Base-by-base conservation (phyloP, 2,113 vertebrate species). In the Corydoras maculifer region DNA sequence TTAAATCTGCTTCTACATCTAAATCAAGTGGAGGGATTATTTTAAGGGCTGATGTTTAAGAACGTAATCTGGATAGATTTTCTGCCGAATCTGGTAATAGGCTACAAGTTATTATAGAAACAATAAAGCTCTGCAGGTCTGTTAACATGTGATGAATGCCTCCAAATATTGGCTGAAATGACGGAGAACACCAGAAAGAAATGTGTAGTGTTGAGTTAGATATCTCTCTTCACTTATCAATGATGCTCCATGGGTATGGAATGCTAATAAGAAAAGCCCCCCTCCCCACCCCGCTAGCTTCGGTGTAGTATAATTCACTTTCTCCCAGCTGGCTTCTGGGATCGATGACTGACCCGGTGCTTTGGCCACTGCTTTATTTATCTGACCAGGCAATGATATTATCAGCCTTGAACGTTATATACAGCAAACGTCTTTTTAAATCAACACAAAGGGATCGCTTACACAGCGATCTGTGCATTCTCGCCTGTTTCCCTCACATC, bases 201-300 rank as follows among this genome's bases (percentile, higher is more conserved):
- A 86, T 84, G 88, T 88, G 90, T 85, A 82, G 86, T 87, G 89
- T 88, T 86, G 90, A 92, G 88, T 87, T 92, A 90, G 92, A 91
- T 91, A 93, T 93, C 92, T 96, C 93, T 95, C 93, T 57, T 93
- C 93, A 94, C 90, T 92, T 94, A 92, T 92, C 94, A 95, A 89
- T 80, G 83, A 85, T 88, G 88, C 92, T 91, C 88, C 92, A 87
- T 89, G 88, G 90, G 89, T 88, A 86, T 87, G 86, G 91, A 94
- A 94, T 94, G 92, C 91, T 94, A 93, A 95, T 94, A 88, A 92
- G 87, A 82, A 76, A 84, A 63, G 43, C 77, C 69, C 78, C 53
- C 83, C 81, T 58, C 79, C 43, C 75, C 35, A 43, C 4, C 4
- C 35, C 35, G 35, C 35, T 43, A 43, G 35, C 25, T 63, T 11